phyloP scores from a whole-genome alignment of 2,888 invertebrate genomes.

The Lithophane ornitopus region DNA sequence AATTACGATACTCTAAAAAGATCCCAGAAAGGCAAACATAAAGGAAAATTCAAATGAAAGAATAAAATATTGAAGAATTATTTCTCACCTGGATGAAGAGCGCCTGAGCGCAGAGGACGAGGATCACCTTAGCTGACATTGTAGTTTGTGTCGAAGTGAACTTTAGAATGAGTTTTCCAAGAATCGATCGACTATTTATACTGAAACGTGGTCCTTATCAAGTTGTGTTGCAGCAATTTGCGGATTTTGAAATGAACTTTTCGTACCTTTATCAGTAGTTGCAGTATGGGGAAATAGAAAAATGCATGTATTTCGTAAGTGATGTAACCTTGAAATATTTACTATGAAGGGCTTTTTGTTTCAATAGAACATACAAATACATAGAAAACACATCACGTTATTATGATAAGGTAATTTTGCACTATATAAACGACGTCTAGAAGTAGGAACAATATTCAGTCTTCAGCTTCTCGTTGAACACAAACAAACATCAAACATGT shows the following conservation, averaged over 20 bases:
- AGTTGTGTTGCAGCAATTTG: slow-evolving; percentile 9
- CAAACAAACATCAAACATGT: neutral
- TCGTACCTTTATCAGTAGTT: slow-evolving; percentile 13
- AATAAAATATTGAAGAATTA: neutral
- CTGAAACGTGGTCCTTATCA: neutral
- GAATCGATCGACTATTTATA: neutral
- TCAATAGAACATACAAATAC: neutral
- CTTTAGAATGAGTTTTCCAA: neutral
- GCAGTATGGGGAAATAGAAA: neutral
- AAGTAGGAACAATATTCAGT: neutral
- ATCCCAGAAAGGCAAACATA: no score
- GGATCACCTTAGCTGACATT: slow-evolving; percentile 30
- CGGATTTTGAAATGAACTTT: neutral
- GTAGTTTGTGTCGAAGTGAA: neutral
- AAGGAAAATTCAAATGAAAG: no score
- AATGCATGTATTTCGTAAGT: slow-evolving; percentile 4
- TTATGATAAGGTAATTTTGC: neutral
- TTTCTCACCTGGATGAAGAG: slow-evolving; percentile 34
- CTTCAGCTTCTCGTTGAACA: slow-evolving; percentile 1
- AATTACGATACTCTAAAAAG: no score
- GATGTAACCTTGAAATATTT: neutral
- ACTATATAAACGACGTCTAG: neutral
- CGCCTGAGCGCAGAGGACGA: slow-evolving; percentile 38
- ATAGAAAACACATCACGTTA: neutral
- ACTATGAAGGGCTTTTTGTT: neutral